A percentile compares a stretch with the other conserved stretches of the same genome.
Conservation (phyloP, 2,113 vertebrate genomes). For the Tinamus guttatus region DNA sequence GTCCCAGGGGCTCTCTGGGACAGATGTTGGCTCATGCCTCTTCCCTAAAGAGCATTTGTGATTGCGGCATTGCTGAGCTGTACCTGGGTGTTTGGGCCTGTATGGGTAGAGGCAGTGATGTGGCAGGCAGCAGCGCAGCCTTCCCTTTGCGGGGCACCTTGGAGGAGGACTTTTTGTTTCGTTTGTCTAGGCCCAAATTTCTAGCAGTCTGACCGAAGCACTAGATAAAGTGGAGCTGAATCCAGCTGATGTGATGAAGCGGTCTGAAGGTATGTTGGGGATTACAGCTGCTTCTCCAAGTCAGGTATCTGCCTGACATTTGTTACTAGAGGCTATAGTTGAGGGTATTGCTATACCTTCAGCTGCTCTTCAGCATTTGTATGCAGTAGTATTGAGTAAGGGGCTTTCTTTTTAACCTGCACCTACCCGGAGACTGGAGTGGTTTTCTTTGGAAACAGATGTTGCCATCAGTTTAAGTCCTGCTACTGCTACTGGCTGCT, state of each 20-base stretch:
- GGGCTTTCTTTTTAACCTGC: background rate
- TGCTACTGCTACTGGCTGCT: background rate
- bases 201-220: background rate
- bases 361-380: background rate
- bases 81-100: fast-evolving
- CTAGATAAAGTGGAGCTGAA: background rate
- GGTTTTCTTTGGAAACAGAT: background rate
- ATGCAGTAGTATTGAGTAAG: background rate
- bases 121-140: fast-evolving
- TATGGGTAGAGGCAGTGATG: fast-evolving
- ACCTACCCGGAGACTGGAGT: background rate
- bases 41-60: background rate
- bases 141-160: background rate
- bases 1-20: background rate
- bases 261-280: background rate
- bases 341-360: background rate
- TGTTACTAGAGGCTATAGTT: background rate
- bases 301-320: fast-evolving
- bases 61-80: background rate
- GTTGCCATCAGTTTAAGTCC: background rate
- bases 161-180: background rate
- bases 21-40: background rate
- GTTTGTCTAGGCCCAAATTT: background rate
- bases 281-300: background rate
- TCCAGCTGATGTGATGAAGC: background rate